These are phyloP conservation scores for Arctia plantaginis DNA, from an alignment of 2,888 invertebrate genomes.

Conservation along the genomic window DNA sequence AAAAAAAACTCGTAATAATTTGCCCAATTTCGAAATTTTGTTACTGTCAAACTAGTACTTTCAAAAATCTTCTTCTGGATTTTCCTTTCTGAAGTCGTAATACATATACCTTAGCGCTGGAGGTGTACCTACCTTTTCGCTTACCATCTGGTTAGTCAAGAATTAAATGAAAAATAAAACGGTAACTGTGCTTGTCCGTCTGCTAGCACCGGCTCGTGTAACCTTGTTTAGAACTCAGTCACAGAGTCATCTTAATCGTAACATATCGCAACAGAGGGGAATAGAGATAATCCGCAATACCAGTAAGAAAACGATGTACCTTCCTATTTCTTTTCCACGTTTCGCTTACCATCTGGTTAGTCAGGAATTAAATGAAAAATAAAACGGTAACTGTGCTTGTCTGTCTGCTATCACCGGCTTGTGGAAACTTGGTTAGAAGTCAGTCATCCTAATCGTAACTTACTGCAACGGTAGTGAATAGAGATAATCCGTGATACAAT, in stretches of 20 bases:
- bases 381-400: neutral
- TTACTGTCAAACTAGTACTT: too few species aligned
- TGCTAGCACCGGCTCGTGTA: neutral
- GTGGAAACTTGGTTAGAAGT: too few species aligned
- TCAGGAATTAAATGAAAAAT: neutral
- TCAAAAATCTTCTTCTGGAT: too few species aligned
- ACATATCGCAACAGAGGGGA: neutral
- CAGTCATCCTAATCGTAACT: neutral
- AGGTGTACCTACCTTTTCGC: too few species aligned
- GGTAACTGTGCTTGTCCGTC: neutral
- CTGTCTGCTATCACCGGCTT: neutral
- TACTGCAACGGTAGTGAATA: neutral
- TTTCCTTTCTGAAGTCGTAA: too few species aligned
- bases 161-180: neutral
- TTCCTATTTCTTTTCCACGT: too few species aligned
- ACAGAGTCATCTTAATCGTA: neutral
- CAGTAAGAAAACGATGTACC: neutral
- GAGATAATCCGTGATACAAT: neutral
- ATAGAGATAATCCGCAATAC: neutral
- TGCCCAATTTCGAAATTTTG: too few species aligned
- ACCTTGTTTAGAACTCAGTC: too few species aligned
- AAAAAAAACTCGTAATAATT: too few species aligned
- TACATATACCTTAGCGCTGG: too few species aligned
- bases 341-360: neutral
- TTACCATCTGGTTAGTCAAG: neutral